These are phyloP conservation scores for Lophotriccus pileatus DNA, from an alignment of 2,797 vertebrate species.

Conservation along the genomic window DNA sequence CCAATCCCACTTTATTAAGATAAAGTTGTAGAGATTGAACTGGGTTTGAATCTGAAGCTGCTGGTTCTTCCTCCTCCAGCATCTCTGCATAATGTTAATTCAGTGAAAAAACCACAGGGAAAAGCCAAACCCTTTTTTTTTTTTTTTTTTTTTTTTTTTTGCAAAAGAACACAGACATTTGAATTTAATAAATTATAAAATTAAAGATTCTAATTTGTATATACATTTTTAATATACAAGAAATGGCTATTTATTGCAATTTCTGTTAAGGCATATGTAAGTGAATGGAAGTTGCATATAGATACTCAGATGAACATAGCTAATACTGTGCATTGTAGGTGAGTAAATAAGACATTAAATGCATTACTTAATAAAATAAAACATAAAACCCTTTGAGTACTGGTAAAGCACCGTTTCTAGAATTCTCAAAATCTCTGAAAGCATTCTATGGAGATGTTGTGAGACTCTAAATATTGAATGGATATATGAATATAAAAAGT, in stretches of 20 bases:
- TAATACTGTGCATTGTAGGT: conserved; percentile 72
- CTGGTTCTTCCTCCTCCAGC: neutral
- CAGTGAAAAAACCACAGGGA: conserved; percentile 19
- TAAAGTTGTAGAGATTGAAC: neutral
- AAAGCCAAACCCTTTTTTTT: conserved; percentile 49
- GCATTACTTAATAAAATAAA: conserved; percentile 69
- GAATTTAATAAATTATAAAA: conserved; percentile 98
- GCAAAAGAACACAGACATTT: conserved; percentile 86
- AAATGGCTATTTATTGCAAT: conserved; percentile 73
- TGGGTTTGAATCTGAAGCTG: neutral
- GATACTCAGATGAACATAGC: conserved; percentile 70
- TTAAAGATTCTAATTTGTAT: conserved; percentile 88
- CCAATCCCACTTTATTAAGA: neutral
- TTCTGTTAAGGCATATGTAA: conserved; percentile 75
- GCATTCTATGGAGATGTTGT: conserved; percentile 33
- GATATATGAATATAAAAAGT: conserved; percentile 16
- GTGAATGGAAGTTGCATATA: conserved; percentile 70
- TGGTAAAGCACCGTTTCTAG: conserved; percentile 57
- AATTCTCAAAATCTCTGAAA: conserved; percentile 49
- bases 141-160: conserved; percentile 24
- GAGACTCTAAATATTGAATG: conserved; percentile 41
- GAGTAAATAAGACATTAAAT: conserved; percentile 74
- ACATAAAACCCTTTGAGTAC: conserved; percentile 65
- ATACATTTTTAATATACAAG: conserved; percentile 87
- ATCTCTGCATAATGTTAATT: neutral